Evolutionary conservation across 2,113 vertebrate genomes (phyloP).

Genomic region (Madoqua kirkii): DNA sequence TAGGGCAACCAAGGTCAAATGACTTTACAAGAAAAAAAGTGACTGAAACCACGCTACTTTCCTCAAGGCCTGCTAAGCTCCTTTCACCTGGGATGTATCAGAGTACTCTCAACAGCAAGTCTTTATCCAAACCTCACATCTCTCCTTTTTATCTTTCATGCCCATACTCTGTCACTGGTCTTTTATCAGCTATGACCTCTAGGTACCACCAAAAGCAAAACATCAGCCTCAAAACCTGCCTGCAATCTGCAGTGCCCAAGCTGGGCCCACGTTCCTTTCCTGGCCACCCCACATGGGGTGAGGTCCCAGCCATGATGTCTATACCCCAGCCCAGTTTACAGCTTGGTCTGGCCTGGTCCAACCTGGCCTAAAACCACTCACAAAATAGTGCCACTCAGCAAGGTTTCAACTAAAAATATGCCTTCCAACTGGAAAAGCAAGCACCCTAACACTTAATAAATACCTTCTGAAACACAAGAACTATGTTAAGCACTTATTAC

Average conservation of each 20-base stretch:
- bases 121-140: background rate
- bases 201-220: background rate
- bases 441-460: background rate
- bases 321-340: background rate
- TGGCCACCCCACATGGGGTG: background rate
- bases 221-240: background rate
- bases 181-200: background rate
- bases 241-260: background rate
- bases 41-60: background rate
- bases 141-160: background rate
- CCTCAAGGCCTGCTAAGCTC: background rate
- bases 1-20: background rate
- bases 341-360: background rate
- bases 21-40: background rate
- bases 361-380: background rate
- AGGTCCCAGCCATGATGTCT: background rate
- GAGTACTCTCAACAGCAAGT: background rate
- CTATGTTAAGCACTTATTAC: background rate
- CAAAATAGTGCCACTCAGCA: background rate
- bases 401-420: background rate
- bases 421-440: background rate
- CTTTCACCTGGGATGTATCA: background rate
- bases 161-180: background rate
- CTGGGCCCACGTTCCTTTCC: background rate
- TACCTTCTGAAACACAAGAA: background rate